phyloP scores from a whole-genome alignment of 2,888 invertebrate species.

The Nipponacmea schrenckii region DNA sequence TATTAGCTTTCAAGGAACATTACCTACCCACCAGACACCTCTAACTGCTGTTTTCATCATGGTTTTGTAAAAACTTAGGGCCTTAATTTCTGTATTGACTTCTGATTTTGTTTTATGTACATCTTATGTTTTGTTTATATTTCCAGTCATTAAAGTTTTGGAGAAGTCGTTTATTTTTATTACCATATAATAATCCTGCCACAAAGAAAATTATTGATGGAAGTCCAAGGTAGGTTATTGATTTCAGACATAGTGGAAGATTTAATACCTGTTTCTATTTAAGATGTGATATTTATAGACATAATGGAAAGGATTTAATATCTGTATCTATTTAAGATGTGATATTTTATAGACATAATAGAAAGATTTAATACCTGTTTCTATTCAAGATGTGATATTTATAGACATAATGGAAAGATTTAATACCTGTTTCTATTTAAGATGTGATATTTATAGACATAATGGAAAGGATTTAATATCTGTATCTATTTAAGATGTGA shows the following conservation, averaged over 20 bases:
- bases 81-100: not conserved
- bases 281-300: constrained; percentile 86
- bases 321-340: constrained; percentile 69
- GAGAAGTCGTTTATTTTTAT: constrained; percentile 88
- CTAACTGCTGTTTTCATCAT: not conserved
- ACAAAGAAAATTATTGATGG: constrained; percentile 73
- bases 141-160: constrained; percentile 85
- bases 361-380: too few relatives aligned
- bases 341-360: too few relatives aligned
- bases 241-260: too few relatives aligned
- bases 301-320: too few relatives aligned
- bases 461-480: too few relatives aligned
- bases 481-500: constrained; percentile 73
- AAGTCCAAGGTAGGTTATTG: constrained; percentile 33
- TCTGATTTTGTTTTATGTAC: too few relatives aligned
- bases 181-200: constrained; percentile 84
- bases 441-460: constrained; percentile 89
- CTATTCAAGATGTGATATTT: constrained; percentile 79
- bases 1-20: too few relatives aligned
- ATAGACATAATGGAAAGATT: too few relatives aligned
- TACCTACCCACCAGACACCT: too few relatives aligned
- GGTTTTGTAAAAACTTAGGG: not conserved
- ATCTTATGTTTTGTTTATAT: constrained; percentile 12
- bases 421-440: constrained; percentile 15
- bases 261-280: not conserved